These are phyloP conservation scores for Istiophorus platypterus DNA, from an alignment of 2,113 vertebrate species.

Conservation along the genomic window DNA sequence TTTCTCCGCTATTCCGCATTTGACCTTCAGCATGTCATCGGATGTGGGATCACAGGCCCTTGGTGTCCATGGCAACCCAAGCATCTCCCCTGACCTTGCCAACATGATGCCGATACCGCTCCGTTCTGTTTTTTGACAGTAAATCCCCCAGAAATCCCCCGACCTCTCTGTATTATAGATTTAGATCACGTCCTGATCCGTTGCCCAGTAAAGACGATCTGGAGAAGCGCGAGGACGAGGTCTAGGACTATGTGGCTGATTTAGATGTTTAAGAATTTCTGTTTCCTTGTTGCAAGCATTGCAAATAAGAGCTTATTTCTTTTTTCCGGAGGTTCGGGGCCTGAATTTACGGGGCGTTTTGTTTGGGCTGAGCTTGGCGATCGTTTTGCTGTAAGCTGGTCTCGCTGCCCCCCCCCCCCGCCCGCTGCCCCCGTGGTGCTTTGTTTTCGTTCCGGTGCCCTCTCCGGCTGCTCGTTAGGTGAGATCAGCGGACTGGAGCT, in stretches of 20 bases:
- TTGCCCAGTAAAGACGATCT: background rate
- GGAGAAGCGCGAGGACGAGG: background rate
- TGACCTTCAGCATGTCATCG: background rate
- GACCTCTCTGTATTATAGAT: background rate
- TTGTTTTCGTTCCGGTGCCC: conserved; percentile 27
- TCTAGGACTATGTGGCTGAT: background rate
- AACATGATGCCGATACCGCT: background rate
- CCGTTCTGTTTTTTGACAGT: background rate
- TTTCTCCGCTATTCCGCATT: background rate
- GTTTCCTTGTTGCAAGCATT: background rate
- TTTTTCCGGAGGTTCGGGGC: no score
- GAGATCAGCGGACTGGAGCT: conserved; percentile 40
- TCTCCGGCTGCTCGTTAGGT: conserved; percentile 61
- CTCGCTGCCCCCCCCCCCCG: conserved; percentile 21
- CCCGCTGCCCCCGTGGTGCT: conserved; percentile 24
- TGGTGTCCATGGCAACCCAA: background rate
- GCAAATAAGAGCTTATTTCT: conserved; percentile 10
- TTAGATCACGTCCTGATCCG: background rate
- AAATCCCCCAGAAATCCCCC: no score
- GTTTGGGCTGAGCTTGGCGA: background rate
- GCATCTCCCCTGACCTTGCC: background rate
- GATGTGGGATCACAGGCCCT: background rate
- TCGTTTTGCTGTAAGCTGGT: conserved; percentile 17
- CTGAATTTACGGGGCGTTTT: no score
- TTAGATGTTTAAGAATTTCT: background rate